Conservation (phyloP, 2,888 invertebrate genomes). For the Drosophila kuntzei region DNA sequence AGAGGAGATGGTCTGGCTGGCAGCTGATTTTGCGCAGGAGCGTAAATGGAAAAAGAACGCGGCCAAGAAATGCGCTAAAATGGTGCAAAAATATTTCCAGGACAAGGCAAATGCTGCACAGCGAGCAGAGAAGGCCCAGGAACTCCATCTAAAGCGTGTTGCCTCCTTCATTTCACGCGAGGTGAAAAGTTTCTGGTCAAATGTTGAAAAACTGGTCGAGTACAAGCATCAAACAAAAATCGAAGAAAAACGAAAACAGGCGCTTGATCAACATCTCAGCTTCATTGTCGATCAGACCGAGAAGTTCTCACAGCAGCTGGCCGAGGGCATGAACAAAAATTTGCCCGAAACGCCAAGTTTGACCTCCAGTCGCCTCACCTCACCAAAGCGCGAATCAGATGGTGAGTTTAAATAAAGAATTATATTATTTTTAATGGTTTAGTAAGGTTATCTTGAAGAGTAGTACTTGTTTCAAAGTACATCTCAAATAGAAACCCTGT, state of each 20-base stretch:
- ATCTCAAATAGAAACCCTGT: neutral
- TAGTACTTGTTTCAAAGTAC: no score
- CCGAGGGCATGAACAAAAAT: conserved; percentile 92
- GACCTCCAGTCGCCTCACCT: conserved; percentile 86
- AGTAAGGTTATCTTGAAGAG: conserved; percentile 2
- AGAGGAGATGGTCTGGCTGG: conserved; percentile 99
- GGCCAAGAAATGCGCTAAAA: conserved; percentile 95
- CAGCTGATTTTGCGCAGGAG: conserved; percentile 98
- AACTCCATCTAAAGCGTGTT: conserved; percentile 92
- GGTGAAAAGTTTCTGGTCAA: conserved; percentile 97
- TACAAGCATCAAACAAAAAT: conserved; percentile 96
- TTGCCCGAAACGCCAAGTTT: conserved; percentile 84
- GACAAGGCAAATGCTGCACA: conserved; percentile 95
- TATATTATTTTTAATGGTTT: neutral
- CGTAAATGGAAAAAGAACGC: conserved; percentile 99
- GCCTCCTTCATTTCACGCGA: conserved; percentile 97
- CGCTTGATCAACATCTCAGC: conserved; percentile 97
- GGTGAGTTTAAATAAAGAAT: conserved; percentile 83
- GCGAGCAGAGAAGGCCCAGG: conserved; percentile 96
- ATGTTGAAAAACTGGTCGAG: conserved; percentile 98
- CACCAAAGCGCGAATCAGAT: conserved; percentile 86
- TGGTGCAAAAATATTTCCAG: conserved; percentile 96
- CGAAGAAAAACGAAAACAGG: conserved; percentile 97
- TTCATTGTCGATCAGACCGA: conserved; percentile 99
- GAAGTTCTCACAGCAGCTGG: conserved; percentile 96